Conservation (phyloP, 2,888 invertebrate species). For the Vanessa cardui region DNA sequence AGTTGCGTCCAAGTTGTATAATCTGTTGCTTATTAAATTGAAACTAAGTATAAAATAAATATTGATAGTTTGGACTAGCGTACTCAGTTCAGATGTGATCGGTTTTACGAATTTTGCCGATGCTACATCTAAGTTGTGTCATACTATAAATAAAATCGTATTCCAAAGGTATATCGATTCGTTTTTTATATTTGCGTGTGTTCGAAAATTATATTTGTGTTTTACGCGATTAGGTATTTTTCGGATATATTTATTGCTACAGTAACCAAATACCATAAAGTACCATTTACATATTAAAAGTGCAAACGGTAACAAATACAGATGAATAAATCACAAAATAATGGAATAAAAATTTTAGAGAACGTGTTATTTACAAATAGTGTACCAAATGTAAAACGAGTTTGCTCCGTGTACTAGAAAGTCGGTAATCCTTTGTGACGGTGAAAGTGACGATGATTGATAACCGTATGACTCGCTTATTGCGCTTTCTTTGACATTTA, state of each 20-base stretch:
- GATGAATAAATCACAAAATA: slow-evolving; percentile 19
- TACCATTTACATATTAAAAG: not conserved
- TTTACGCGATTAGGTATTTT: too few species aligned
- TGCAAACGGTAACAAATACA: not conserved
- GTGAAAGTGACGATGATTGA: slow-evolving; percentile 69
- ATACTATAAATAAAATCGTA: not conserved
- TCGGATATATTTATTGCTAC: too few species aligned
- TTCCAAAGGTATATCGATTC: too few species aligned
- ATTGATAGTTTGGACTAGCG: too few species aligned
- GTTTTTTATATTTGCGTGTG: too few species aligned
- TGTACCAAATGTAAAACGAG: slow-evolving; percentile 54
- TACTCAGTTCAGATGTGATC: too few species aligned
- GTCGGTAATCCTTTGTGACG: slow-evolving; percentile 66
- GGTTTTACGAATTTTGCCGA: too few species aligned
- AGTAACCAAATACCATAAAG: not conserved
- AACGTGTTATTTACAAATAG: slow-evolving; percentile 39
- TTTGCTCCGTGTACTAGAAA: slow-evolving; percentile 57
- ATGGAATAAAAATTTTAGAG: slow-evolving; percentile 46
- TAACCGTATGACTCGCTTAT: slow-evolving; percentile 49
- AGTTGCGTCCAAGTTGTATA: slow-evolving; percentile 24
- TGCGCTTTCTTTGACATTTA: slow-evolving; percentile 53
- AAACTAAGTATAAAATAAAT: too few species aligned
- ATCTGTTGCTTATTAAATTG: not conserved
- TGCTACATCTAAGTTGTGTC: too few species aligned
- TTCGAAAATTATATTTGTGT: too few species aligned